Conservation (phyloP, 2,888 invertebrate species). For the Anorthoa munda region DNA sequence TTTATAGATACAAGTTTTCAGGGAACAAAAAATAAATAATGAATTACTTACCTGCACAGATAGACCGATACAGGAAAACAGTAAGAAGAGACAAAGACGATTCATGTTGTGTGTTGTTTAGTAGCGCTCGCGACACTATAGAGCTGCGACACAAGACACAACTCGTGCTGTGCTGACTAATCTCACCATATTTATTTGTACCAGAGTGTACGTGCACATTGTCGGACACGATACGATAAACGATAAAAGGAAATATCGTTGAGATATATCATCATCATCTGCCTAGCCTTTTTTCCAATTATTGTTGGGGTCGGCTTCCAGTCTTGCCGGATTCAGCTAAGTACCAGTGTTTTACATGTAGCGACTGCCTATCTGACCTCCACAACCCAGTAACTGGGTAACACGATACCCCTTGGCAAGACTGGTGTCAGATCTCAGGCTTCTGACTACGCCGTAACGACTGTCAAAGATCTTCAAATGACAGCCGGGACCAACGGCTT, state of each 20-base stretch:
- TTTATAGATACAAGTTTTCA: not conserved
- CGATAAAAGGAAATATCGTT: not conserved
- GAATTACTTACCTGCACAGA: slow-evolving; percentile 71
- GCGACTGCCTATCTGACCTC: no score
- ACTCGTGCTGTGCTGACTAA: slow-evolving; percentile 41
- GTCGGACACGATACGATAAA: slow-evolving; percentile 40
- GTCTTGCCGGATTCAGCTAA: no score
- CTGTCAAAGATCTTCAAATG: no score
- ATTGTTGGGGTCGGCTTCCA: no score
- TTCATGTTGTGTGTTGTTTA: slow-evolving; percentile 46
- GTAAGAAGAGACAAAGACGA: slow-evolving; percentile 47
- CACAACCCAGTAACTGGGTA: no score
- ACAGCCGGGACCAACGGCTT: no score
- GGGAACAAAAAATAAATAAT: not conserved
- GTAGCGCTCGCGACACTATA: slow-evolving; percentile 2
- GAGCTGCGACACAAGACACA: slow-evolving; percentile 29
- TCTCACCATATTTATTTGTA: slow-evolving; percentile 48
- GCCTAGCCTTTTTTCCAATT: no score
- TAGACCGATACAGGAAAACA: slow-evolving; percentile 65
- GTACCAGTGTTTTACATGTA: no score
- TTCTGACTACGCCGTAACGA: no score
- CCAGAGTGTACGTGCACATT: slow-evolving; percentile 29
- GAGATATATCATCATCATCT: no score
- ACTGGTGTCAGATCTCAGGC: no score
- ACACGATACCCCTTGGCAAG: no score